A percentile compares a stretch with the other conserved stretches of the same genome.
phyloP scores from a whole-genome alignment of 2,888 invertebrate genomes.

The Drosophila prolongata region DNA sequence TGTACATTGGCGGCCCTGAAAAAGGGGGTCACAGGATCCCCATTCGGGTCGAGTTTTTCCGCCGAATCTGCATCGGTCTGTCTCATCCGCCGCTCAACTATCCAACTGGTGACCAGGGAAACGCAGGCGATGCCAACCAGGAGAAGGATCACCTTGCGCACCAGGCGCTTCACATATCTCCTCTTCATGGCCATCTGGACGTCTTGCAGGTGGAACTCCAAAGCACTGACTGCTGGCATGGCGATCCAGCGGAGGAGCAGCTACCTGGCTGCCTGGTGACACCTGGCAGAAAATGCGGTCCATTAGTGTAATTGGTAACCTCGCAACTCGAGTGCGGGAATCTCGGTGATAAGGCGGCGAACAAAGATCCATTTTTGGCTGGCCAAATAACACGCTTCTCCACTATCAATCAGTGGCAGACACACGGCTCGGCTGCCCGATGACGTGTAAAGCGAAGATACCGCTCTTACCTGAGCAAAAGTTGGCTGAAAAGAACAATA shows the following conservation, averaged over 20 bases:
- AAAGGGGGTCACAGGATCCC: conserved; percentile 69
- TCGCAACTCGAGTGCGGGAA: not conserved
- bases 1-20: conserved; percentile 48
- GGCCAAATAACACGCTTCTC: conserved; percentile 48
- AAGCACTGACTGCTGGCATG: conserved; percentile 35
- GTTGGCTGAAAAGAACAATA: not conserved
- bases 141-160: conserved; percentile 64
- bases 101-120: conserved; percentile 61
- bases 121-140: conserved; percentile 54
- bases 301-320: conserved; percentile 41
- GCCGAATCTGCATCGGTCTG: conserved; percentile 1
- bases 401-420: conserved; percentile 58
- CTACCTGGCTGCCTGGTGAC: conserved; percentile 20
- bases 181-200: conserved; percentile 71
- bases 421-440: not conserved
- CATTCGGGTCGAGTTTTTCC: conserved; percentile 68
- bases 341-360: conserved; percentile 38
- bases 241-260: conserved; percentile 23
- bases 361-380: conserved; percentile 10
- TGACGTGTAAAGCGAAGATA: conserved; percentile 6
- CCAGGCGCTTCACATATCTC: conserved; percentile 71
- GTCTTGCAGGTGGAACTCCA: conserved; percentile 23
- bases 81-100: conserved; percentile 65
- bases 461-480: conserved; percentile 7
- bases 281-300: conserved; percentile 21